phyloP scores from a whole-genome alignment of 1,140 invertebrate species.

The Eulimnadia texana region DNA sequence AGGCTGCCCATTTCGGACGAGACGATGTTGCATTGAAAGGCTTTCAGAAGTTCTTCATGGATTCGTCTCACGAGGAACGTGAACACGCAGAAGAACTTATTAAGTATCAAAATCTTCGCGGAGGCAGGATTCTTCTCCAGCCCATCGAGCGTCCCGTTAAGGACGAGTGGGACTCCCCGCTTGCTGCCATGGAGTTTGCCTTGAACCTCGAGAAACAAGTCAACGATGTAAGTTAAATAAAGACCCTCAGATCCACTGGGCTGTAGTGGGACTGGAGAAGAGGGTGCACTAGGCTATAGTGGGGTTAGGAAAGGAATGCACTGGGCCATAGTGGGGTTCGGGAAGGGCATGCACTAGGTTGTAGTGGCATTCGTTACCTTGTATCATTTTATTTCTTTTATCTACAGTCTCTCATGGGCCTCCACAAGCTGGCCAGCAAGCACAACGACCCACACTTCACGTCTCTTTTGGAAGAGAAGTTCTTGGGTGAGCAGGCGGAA shows the following conservation, averaged over 20 bases:
- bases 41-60: conserved; percentile 51
- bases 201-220: conserved; percentile 60
- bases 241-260: no score
- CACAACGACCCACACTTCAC: conserved; percentile 30
- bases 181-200: conserved; percentile 54
- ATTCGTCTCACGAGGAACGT: conserved; percentile 55
- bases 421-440: conserved; percentile 32
- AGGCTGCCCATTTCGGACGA: conserved; percentile 63
- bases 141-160: conserved; percentile 42
- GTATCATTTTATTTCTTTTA: background rate
- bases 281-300: no score
- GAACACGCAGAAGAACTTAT: conserved; percentile 59
- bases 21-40: conserved; percentile 63
- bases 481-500: conserved; percentile 43
- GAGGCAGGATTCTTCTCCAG: conserved; percentile 45
- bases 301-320: no score
- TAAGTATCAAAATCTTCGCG: conserved; percentile 65
- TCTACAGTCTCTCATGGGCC: conserved; percentile 31
- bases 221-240: conserved; percentile 41
- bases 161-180: conserved; percentile 43
- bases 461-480: conserved; percentile 42
- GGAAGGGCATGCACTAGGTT: no score
- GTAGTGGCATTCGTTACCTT: no score
- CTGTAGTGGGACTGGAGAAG: no score
- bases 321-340: no score